phyloP scores from a whole-genome alignment of 2,888 invertebrate genomes.

The Pristionchus japonicus region DNA sequence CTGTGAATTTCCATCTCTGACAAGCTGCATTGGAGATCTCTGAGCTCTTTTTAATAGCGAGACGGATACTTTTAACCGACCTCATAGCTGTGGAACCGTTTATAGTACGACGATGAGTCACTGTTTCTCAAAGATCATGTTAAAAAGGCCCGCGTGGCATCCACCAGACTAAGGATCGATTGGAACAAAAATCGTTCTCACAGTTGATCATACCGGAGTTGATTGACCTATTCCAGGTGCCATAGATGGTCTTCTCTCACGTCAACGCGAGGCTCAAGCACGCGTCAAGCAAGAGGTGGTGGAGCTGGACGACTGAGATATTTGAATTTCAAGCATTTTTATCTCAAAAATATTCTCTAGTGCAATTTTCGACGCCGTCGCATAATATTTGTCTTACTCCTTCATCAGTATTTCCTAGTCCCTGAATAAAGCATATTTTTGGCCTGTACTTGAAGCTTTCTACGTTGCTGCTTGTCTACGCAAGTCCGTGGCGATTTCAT shows the following conservation, averaged over 20 bases:
- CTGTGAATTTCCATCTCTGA: neutral
- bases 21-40: neutral
- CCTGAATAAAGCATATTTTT: conserved; percentile 8
- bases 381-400: neutral
- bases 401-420: neutral
- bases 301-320: conserved; percentile 3
- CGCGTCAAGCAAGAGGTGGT: conserved; percentile 24
- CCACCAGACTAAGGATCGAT: too few species aligned
- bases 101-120: neutral
- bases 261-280: neutral
- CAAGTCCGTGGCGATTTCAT: neutral
- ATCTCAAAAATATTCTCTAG: neutral
- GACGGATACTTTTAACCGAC: neutral
- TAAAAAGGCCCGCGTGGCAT: too few species aligned
- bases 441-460: neutral
- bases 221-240: neutral
- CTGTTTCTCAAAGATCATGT: neutral
- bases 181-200: too few species aligned
- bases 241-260: neutral
- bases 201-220: too few species aligned
- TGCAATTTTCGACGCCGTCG: conserved; percentile 17
- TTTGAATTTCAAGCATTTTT: neutral
- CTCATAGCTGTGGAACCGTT: neutral
- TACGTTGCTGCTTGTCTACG: neutral
- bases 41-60: neutral